Evolutionary conservation across 2,113 vertebrate genomes (phyloP), one percentile per base, ranked within the genome.

Genomic region (Cyprinodon brontotheroides): DNA sequence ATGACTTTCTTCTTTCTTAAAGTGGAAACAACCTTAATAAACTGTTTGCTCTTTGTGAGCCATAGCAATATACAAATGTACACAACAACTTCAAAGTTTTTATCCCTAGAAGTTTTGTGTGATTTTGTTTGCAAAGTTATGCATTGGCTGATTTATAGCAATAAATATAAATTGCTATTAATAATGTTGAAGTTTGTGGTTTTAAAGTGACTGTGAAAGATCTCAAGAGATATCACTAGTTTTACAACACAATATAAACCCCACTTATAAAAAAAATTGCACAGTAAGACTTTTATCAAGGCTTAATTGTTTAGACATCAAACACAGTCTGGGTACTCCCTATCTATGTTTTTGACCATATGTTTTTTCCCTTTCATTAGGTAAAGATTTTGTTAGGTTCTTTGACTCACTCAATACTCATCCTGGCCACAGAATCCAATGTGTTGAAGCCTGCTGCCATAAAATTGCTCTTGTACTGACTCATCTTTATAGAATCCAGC

Each of bases 401-500:
- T 20, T 64, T 59, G 72, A 97, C 97, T 98, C 95, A 99, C 97
- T 98, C 97, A 81, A 97, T 97, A 90, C 82, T 97, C 97, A 99
- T 98, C 93, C 95, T 95, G 76, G 96, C 96, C 93, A 98, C 96
- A 82, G 96, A 93, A 91, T 99, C 97, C 95, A 98, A 92, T 59
- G 96, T 96, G 75, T 95, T 96, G 94, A 96, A 97, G 79, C 97
- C 96, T 69, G 96, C 95, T 77, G 96, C 95, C 95, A 98, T 95
- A 88, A 99, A 99, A 90, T 97, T 98, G 90, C 93, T 97, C 89
- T 96, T 98, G 92, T 99, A 99, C 88, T 98, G 97, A 88, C 95
- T 96, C 97, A 99, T 99, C 92, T 99, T 99, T 92, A 99, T 99
- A 83, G 96, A 96, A 90, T 98, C 97, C 90, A 99, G 92, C 97